These are phyloP conservation scores for Pantherophis guttatus DNA, from an alignment of 2,113 vertebrate genomes.

Conservation along the genomic window DNA sequence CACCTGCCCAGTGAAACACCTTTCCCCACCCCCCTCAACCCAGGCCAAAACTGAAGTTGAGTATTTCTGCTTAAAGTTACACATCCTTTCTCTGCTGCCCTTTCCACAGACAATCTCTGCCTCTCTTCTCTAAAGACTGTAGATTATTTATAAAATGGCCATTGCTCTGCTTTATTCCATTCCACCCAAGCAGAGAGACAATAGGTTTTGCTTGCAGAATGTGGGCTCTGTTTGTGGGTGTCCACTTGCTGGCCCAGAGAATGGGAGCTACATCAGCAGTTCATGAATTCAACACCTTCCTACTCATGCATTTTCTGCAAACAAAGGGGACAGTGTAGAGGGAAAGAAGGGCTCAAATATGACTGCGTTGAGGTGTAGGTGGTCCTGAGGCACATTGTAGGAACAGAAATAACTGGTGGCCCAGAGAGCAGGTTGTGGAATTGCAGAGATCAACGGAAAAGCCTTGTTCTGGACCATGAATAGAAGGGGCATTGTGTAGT, in stretches of 20 bases:
- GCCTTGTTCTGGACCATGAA: conserved; percentile 57
- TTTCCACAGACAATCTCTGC: background rate
- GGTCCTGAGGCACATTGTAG: conserved; percentile 49
- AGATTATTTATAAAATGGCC: conserved; percentile 31
- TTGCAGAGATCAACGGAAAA: conserved; percentile 62
- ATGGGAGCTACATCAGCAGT: conserved; percentile 47
- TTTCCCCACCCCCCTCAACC: background rate
- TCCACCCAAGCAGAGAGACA: conserved; percentile 22
- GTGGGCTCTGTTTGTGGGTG: conserved; percentile 50
- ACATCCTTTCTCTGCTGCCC: background rate
- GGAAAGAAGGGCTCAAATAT: conserved; percentile 66
- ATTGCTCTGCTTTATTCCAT: background rate
- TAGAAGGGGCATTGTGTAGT: conserved; percentile 70
- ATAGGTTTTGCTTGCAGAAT: conserved; percentile 41
- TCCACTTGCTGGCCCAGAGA: conserved; percentile 37
- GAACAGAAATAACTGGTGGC: conserved; percentile 46
- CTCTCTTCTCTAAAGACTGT: conserved; percentile 27
- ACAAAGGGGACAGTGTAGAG: conserved; percentile 71
- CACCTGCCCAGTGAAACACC: too few relatives aligned
- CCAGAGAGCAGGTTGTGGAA: conserved; percentile 56
- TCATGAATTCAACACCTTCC: conserved; percentile 37
- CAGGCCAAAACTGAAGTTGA: background rate
- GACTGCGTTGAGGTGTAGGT: conserved; percentile 71
- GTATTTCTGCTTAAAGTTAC: background rate
- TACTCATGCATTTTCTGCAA: conserved; percentile 64